Base-by-base conservation (phyloP, 1,140 invertebrate genomes). In the Drosophila murphyi region DNA sequence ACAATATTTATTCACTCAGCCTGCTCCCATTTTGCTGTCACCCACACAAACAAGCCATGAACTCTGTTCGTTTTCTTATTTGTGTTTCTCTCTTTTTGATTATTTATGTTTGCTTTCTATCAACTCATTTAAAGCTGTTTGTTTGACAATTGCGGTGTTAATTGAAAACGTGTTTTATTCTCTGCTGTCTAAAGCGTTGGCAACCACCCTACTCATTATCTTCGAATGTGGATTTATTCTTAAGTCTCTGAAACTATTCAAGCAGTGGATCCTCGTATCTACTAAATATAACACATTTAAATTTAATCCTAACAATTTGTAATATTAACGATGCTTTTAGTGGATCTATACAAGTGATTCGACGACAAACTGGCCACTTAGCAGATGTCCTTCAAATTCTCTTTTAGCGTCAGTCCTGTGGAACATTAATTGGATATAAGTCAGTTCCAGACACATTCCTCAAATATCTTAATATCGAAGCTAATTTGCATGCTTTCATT, bases 341-440 rank as follows among this genome's bases (percentile, higher is more conserved):
- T 20, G 1, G 20, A 20, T 2, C 20, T 20, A 20, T 20, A 20
- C 1, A 20, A 20, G 1, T 20, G 20, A 20, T 20, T 20, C 20
- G 20, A 20, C 1, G 20, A 2, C 20, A 20, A 20, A 20, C 20
- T 20, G 1, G 1, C 20, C 20, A 20, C 20, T 20, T 20, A n/a
- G 5, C 10, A 29, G 5, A 28, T 50, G 41, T 70, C 77, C 73
- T 63, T 61, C 61, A 64, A 71, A 63, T 69, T 78, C 60, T 52
- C 63, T 75, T 68, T 71, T 54, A 65, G 67, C 63, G 63, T 78
- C 82, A 76, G 82, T 78, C 74, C 87, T 81, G 64, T 78, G 75
- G 67, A 87, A 63, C 68, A 57, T 75, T 76, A 82, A 82, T 87
- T 81, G 67, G 82, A 82, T 78, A 82, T 20, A 63, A 78, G 67